Evolutionary conservation across 2,888 invertebrate genomes (phyloP).

Genomic region (Lycophotia porphyrea): DNA sequence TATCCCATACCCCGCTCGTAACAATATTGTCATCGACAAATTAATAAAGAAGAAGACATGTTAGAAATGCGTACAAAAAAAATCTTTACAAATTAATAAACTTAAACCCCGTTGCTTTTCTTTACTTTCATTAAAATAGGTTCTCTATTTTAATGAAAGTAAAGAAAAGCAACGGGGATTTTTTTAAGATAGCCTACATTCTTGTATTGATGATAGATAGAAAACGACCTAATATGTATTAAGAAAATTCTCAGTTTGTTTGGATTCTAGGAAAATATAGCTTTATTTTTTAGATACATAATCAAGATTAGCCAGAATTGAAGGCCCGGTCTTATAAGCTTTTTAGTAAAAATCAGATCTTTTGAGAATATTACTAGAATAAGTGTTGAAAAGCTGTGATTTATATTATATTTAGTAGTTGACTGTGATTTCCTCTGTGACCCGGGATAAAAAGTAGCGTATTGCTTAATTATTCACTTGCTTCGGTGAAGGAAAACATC

Average conservation of each 20-base stretch:
- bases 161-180: neutral
- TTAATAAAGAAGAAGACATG: no score
- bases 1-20: no score
- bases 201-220: constrained; percentile 16
- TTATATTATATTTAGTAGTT: neutral
- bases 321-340: neutral
- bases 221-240: constrained; percentile 8
- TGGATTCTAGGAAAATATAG: constrained; percentile 4
- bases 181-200: constrained; percentile 26
- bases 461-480: no score
- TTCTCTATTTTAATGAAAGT: no score
- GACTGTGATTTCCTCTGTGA: neutral
- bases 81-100: neutral
- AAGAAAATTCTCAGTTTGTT: constrained; percentile 6
- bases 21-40: no score
- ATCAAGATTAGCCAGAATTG: constrained; percentile 7
- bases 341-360: neutral
- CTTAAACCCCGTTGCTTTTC: no score
- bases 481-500: no score
- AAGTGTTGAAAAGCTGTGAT: neutral
- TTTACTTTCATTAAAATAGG: no score
- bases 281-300: neutral
- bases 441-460: neutral
- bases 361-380: neutral
- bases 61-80: neutral